phyloP scores from a whole-genome alignment of 2,888 invertebrate species.

The Synanthedon vespiformis region DNA sequence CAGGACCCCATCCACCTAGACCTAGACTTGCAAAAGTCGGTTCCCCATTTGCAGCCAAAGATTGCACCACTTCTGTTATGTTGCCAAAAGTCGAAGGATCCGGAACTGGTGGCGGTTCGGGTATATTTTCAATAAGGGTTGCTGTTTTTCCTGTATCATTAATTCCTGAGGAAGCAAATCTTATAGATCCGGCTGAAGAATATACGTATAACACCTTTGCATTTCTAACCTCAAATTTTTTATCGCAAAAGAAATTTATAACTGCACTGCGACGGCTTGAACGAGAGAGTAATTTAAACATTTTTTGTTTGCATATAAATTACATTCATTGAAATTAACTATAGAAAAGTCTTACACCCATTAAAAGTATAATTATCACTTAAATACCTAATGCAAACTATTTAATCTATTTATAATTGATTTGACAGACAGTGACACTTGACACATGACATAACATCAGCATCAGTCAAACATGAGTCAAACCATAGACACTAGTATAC shows the following conservation, averaged over 20 bases:
- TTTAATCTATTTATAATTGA: too few species aligned
- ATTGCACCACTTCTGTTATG: constrained; percentile 43
- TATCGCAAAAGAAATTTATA: constrained; percentile 45
- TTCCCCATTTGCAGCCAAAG: constrained; percentile 74
- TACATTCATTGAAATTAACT: too few species aligned
- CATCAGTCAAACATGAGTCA: too few species aligned
- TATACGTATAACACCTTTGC: constrained; percentile 54
- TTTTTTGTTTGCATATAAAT: constrained; percentile 15
- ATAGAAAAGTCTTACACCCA: background rate
- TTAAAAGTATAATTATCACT: background rate
- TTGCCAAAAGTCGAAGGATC: constrained; percentile 35
- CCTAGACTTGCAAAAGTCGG: constrained; percentile 85
- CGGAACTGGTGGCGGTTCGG: constrained; percentile 59
- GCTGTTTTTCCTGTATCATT: constrained; percentile 32
- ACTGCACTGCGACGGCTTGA: constrained; percentile 49
- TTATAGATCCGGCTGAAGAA: constrained; percentile 42
- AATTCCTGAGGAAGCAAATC: constrained; percentile 42
- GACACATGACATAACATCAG: too few species aligned
- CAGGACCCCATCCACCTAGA: constrained; percentile 84
- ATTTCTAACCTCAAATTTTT: constrained; percentile 57
- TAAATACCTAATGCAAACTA: background rate
- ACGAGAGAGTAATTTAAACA: constrained; percentile 57
- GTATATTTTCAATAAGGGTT: constrained; percentile 42
- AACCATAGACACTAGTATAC: too few species aligned
- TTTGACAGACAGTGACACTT: too few species aligned